phyloP scores from a whole-genome alignment of 2,113 vertebrate genomes.

The Barbus barbus region DNA sequence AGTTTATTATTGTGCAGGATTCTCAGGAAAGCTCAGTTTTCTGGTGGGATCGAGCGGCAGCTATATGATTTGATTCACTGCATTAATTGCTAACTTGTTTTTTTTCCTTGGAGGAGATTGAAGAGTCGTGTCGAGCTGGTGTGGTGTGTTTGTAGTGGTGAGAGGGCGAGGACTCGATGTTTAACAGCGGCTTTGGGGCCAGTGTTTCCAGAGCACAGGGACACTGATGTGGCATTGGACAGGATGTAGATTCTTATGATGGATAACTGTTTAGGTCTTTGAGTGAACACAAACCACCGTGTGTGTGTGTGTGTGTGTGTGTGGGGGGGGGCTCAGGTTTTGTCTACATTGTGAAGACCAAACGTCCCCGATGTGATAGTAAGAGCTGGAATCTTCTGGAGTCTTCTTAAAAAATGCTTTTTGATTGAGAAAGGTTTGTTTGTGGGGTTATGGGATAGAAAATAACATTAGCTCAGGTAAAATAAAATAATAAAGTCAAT shows the following conservation, averaged over 20 bases:
- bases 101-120: not conserved
- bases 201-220: constrained; percentile 69
- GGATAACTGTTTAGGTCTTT: constrained; percentile 72
- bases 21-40: not conserved
- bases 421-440: not conserved
- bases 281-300: not conserved
- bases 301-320: not conserved
- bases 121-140: not conserved
- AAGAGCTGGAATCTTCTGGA: no score
- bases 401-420: not conserved
- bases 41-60: not conserved
- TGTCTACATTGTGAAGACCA: not conserved
- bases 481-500: not conserved
- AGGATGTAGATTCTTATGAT: constrained; percentile 76
- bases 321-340: not conserved
- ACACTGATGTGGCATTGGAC: constrained; percentile 74
- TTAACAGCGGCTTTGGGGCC: constrained; percentile 71
- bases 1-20: not conserved
- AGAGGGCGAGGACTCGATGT: constrained; percentile 67
- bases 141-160: constrained; percentile 76
- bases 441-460: not conserved
- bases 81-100: no score
- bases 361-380: no score
- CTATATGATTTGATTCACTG: not conserved
- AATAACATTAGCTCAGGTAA: not conserved